A percentile compares a stretch with the other conserved stretches of the same genome.
These are phyloP conservation scores for Dicycla oo DNA, from an alignment of 2,888 invertebrate species.

Conservation along the genomic window DNA sequence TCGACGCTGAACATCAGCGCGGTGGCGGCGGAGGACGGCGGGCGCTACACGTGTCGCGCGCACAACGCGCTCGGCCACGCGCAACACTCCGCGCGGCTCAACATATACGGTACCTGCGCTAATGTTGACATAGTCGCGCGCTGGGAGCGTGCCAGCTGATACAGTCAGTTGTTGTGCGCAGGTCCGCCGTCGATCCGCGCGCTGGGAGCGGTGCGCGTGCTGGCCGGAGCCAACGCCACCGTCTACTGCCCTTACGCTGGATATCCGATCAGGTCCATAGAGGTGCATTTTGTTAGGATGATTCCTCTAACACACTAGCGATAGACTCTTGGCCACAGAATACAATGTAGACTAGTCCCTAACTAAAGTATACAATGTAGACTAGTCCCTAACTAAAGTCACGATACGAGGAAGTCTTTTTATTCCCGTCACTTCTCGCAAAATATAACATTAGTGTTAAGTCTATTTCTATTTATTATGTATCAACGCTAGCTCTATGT, in stretches of 20 bases:
- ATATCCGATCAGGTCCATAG: slow-evolving; percentile 93
- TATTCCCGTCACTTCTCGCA: neutral
- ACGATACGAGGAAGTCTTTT: slow-evolving; percentile 15
- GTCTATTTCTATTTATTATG: too few species aligned
- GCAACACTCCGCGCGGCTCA: slow-evolving; percentile 93
- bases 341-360: slow-evolving; percentile 1
- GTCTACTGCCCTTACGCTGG: slow-evolving; percentile 96
- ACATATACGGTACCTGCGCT: slow-evolving; percentile 93
- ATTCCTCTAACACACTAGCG: slow-evolving; percentile 73
- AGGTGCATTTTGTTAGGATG: slow-evolving; percentile 86
- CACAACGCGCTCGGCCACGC: slow-evolving; percentile 92
- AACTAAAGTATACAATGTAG: neutral
- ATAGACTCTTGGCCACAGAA: slow-evolving; percentile 24
- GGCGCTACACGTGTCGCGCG: slow-evolving; percentile 95
- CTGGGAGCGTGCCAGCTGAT: neutral
- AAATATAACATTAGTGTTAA: neutral
- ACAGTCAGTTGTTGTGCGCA: slow-evolving; percentile 71
- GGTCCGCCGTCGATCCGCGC: slow-evolving; percentile 93
- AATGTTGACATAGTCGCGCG: too few species aligned
- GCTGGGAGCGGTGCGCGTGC: slow-evolving; percentile 93
- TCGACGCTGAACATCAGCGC: slow-evolving; percentile 94
- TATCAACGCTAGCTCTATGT: too few species aligned
- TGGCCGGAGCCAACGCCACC: slow-evolving; percentile 94
- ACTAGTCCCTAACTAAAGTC: slow-evolving; percentile 6
- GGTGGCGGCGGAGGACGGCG: slow-evolving; percentile 94